Evolutionary conservation across 2,888 invertebrate species (phyloP).

Genomic region (Ophonus ardosiacus): DNA sequence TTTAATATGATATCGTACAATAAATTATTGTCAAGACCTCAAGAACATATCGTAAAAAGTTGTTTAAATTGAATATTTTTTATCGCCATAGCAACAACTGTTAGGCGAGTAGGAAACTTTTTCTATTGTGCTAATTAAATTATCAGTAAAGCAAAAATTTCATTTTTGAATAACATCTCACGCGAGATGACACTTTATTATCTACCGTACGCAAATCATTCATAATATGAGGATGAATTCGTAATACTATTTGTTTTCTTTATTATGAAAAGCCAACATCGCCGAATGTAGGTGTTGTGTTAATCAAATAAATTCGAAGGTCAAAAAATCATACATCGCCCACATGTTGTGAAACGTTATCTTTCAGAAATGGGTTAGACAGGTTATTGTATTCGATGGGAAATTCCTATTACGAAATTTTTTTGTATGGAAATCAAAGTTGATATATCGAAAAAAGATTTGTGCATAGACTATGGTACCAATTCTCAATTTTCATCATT

Average conservation of each 20-base stretch:
- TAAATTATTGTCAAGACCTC: neutral
- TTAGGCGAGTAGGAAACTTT: neutral
- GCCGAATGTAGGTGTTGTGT: neutral
- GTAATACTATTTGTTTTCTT: neutral
- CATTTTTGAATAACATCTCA: neutral
- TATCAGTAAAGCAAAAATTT: neutral
- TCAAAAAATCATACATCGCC: slow-evolving; percentile 10
- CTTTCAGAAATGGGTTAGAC: neutral
- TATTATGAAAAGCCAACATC: neutral
- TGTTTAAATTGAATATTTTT: neutral
- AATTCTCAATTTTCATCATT: no score
- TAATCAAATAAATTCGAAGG: slow-evolving; percentile 37
- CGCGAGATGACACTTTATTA: neutral
- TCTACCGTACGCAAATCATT: neutral
- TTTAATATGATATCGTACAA: neutral
- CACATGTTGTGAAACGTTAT: slow-evolving; percentile 26
- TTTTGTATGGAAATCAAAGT: neutral
- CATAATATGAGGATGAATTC: neutral
- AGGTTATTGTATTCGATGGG: neutral
- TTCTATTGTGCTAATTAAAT: slow-evolving; percentile 23
- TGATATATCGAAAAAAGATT: neutral
- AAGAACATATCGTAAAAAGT: neutral
- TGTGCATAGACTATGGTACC: no score
- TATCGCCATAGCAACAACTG: slow-evolving; percentile 15
- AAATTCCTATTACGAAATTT: neutral